Percentiles rank a stretch among this genome's conserved stretches.
Evolutionary conservation across 2,113 vertebrate species (phyloP).

Genomic region (Mastomys coucha): DNA sequence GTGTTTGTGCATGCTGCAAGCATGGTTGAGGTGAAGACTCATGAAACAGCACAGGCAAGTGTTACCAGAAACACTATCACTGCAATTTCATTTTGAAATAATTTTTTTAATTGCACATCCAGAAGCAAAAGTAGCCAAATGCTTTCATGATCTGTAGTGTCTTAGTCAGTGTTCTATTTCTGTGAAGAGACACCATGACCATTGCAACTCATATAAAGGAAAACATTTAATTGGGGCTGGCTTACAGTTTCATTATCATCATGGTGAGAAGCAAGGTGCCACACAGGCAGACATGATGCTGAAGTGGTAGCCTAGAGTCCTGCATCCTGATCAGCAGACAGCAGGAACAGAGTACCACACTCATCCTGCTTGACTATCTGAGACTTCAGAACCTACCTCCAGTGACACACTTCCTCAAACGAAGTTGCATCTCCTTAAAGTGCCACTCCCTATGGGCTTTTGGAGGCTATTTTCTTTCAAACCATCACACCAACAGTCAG

Average conservation of each 20-base stretch:
- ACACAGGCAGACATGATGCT: neutral
- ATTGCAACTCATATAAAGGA: neutral
- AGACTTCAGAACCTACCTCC: neutral
- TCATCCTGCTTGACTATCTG: neutral
- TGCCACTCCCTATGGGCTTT: neutral
- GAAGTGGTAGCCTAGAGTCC: neutral
- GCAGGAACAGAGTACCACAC: neutral
- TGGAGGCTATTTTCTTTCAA: neutral
- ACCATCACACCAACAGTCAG: neutral
- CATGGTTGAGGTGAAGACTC: neutral
- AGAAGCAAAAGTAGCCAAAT: neutral
- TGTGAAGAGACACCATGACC: neutral
- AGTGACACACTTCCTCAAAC: neutral
- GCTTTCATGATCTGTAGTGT: too few relatives aligned
- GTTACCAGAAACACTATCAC: neutral
- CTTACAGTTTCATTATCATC: neutral
- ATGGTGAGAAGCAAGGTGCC: neutral
- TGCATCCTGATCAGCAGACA: neutral
- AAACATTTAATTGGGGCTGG: neutral
- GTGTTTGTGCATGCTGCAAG: neutral
- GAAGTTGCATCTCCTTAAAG: neutral
- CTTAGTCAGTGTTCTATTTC: neutral
- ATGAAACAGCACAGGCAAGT: neutral
- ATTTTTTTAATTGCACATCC: neutral
- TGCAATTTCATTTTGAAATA: neutral